Conservation (phyloP, 2,113 vertebrate species). For the Platycercus adscitus region DNA sequence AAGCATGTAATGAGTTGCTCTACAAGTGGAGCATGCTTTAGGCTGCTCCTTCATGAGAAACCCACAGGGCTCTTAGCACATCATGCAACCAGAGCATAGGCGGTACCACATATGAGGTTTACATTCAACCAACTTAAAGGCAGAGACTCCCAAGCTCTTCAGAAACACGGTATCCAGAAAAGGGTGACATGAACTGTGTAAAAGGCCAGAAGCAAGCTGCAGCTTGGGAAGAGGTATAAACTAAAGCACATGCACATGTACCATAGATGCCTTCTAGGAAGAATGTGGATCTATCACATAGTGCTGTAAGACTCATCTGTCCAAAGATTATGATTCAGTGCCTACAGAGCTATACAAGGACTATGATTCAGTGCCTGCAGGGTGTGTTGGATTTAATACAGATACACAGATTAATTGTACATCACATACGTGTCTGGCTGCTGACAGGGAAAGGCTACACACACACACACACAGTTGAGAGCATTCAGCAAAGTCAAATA, state of each 20-base stretch:
- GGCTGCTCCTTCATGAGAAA: background rate
- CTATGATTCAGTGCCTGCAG: background rate
- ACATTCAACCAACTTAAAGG: background rate
- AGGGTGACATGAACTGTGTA: accelerated
- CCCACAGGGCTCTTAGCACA: background rate
- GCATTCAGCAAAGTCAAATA: background rate
- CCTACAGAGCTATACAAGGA: background rate
- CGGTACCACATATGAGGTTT: accelerated
- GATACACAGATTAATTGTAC: background rate
- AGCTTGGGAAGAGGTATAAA: background rate
- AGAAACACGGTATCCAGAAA: accelerated
- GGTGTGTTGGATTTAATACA: background rate
- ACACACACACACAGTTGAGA: background rate
- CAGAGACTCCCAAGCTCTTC: background rate
- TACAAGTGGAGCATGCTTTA: background rate
- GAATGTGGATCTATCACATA: background rate
- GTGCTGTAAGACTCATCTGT: background rate
- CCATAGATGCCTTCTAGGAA: background rate
- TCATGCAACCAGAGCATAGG: accelerated
- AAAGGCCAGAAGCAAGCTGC: background rate
- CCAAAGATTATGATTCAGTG: background rate
- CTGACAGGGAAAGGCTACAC: background rate
- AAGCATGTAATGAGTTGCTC: background rate
- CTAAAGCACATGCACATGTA: accelerated
- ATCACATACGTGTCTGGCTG: background rate